A percentile compares a stretch with the other conserved stretches of the same genome.
These are phyloP conservation scores for Andrena bucephala DNA, from an alignment of 2,888 invertebrate genomes.

Conservation along the genomic window DNA sequence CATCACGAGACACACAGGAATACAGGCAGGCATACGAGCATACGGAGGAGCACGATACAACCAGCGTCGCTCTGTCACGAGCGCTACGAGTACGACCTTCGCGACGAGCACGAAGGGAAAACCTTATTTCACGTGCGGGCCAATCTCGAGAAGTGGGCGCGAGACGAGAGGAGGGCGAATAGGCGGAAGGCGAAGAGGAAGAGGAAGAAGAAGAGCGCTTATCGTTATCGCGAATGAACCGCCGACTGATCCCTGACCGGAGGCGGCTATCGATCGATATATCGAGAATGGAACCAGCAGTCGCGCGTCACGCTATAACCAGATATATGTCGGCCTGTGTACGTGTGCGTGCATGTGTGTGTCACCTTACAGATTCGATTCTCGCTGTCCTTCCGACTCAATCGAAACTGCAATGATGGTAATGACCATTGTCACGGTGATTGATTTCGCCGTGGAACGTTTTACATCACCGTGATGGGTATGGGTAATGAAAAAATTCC, in stretches of 20 bases:
- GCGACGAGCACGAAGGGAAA: slow-evolving; percentile 43
- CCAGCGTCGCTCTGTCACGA: slow-evolving; percentile 22
- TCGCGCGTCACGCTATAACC: slow-evolving; percentile 68
- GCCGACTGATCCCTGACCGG: slow-evolving; percentile 69
- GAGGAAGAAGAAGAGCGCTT: slow-evolving; percentile 42
- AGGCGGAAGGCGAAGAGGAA: neutral
- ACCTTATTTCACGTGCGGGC: slow-evolving; percentile 55
- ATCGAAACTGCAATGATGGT: slow-evolving; percentile 38
- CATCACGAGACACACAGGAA: slow-evolving; percentile 67
- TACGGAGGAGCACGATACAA: slow-evolving; percentile 50
- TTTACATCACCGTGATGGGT: neutral
- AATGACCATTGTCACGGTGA: slow-evolving; percentile 34
- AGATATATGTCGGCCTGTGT: slow-evolving; percentile 39
- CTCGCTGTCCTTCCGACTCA: slow-evolving; percentile 24
- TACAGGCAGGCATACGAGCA: slow-evolving; percentile 40
- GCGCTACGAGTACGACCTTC: slow-evolving; percentile 57
- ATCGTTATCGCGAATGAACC: slow-evolving; percentile 62
- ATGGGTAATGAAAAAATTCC: neutral
- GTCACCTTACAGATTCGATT: slow-evolving; percentile 50
- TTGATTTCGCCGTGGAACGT: slow-evolving; percentile 31
- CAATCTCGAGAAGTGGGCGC: slow-evolving; percentile 45
- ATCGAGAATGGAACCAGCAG: slow-evolving; percentile 63
- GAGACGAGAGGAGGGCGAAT: neutral
- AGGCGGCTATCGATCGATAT: slow-evolving; percentile 69
- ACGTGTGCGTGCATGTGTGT: neutral